These are phyloP conservation scores for human (Homo sapiens) DNA, from an alignment of 2,113 vertebrate genomes.

Conservation along the genomic window DNA sequence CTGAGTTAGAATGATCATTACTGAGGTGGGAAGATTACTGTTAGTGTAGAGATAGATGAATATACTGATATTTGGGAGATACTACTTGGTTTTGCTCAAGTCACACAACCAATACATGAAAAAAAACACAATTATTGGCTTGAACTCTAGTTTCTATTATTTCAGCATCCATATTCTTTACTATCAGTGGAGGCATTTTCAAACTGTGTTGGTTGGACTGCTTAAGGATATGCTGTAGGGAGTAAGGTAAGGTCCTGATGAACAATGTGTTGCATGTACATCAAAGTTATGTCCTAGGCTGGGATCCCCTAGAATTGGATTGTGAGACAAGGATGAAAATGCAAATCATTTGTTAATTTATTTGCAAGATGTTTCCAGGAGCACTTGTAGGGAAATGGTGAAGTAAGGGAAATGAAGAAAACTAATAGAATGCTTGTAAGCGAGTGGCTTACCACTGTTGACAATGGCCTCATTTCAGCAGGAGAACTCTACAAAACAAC, in stretches of 20 bases:
- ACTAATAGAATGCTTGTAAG: background rate
- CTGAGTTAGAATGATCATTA: constrained; percentile 13
- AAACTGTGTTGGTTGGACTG: background rate
- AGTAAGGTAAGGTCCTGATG: background rate
- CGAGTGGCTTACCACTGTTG: background rate
- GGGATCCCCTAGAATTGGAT: background rate
- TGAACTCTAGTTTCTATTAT: background rate
- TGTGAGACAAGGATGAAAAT: background rate
- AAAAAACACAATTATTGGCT: background rate
- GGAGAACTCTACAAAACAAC: background rate
- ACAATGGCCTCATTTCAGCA: background rate
- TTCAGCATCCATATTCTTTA: background rate
- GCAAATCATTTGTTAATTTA: background rate
- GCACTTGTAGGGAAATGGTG: background rate
- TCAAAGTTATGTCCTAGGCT: background rate
- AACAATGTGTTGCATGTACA: background rate
- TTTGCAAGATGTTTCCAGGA: background rate
- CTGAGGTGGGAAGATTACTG: background rate
- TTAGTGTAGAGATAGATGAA: background rate
- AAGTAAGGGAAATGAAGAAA: background rate
- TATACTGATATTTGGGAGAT: background rate
- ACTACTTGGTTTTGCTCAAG: constrained; percentile 2
- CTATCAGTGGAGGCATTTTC: background rate
- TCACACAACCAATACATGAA: background rate
- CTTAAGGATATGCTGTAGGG: background rate